These are phyloP conservation scores for Cinclus cinclus DNA, from an alignment of 2,113 vertebrate genomes.

Conservation along the genomic window DNA sequence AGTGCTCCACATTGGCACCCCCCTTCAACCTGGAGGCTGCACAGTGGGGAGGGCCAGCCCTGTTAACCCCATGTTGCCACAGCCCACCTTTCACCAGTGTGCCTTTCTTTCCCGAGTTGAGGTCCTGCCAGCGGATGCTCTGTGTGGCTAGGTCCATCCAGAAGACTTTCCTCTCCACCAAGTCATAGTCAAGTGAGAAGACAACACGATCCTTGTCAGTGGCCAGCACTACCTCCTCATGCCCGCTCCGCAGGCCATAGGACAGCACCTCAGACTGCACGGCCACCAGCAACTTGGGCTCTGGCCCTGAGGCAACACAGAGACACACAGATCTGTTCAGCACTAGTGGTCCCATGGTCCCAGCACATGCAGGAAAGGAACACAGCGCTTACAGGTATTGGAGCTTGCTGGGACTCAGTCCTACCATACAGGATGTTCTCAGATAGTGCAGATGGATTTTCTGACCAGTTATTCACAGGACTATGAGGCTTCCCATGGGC, in stretches of 20 bases:
- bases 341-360: not conserved
- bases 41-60: too few species aligned
- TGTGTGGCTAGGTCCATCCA: conserved; percentile 87
- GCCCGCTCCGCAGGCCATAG: conserved; percentile 77
- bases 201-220: conserved; percentile 73
- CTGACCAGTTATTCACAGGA: not conserved
- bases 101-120: conserved; percentile 71
- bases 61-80: accelerated
- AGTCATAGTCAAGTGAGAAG: conserved; percentile 87
- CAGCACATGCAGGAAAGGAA: not conserved
- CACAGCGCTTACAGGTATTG: accelerated
- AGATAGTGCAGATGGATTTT: not conserved
- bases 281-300: conserved; percentile 82
- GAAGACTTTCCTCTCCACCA: conserved; percentile 79
- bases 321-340: not conserved
- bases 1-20: not conserved
- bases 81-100: conserved; percentile 85
- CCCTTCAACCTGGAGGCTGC: not conserved
- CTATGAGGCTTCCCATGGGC: not conserved
- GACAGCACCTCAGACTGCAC: conserved; percentile 82
- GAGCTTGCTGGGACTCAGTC: not conserved
- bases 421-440: not conserved
- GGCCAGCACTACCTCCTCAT: conserved; percentile 73
- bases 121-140: conserved; percentile 85
- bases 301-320: conserved; percentile 67